Evolutionary conservation across 2,797 vertebrate species (phyloP).

Genomic region (Lacerta bilineata): DNA sequence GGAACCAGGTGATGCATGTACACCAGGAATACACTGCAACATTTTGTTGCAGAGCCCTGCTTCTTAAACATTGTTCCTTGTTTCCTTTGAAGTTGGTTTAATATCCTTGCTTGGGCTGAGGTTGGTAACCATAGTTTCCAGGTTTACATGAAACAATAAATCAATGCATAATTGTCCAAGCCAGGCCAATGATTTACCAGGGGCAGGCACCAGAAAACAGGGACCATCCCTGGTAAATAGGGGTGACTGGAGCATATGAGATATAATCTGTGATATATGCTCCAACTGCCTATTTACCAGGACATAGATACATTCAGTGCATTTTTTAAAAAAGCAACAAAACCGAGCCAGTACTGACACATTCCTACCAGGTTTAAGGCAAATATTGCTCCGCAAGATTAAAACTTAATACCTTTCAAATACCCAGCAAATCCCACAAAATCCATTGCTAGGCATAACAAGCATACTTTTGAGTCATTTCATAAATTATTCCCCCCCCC

Average conservation of each 20-base stretch:
- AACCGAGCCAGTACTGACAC: neutral
- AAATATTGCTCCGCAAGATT: rapidly evolving
- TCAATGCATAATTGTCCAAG: neutral
- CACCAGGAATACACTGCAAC: too few species aligned
- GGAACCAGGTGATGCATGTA: too few species aligned
- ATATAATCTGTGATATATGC: too few species aligned
- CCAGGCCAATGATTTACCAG: neutral
- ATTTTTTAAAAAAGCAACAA: neutral
- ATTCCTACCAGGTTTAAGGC: rapidly evolving
- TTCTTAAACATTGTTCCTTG: too few species aligned
- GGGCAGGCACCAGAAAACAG: neutral
- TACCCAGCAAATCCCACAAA: slow-evolving; percentile 22
- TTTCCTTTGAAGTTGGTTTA: too few species aligned
- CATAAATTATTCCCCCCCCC: slow-evolving; percentile 27
- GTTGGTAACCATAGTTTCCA: too few species aligned
- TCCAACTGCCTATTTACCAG: neutral
- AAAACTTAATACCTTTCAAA: slow-evolving; percentile 6
- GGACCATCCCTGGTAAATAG: too few species aligned
- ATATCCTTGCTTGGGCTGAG: too few species aligned
- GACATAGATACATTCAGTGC: neutral
- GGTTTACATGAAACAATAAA: too few species aligned
- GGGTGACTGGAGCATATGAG: too few species aligned
- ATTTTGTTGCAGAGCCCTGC: too few species aligned
- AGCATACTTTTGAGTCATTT: slow-evolving; percentile 42
- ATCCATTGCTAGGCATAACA: slow-evolving; percentile 29